phyloP scores from a whole-genome alignment of 2,797 vertebrate genomes.

The Gymnothorax reevesii region DNA sequence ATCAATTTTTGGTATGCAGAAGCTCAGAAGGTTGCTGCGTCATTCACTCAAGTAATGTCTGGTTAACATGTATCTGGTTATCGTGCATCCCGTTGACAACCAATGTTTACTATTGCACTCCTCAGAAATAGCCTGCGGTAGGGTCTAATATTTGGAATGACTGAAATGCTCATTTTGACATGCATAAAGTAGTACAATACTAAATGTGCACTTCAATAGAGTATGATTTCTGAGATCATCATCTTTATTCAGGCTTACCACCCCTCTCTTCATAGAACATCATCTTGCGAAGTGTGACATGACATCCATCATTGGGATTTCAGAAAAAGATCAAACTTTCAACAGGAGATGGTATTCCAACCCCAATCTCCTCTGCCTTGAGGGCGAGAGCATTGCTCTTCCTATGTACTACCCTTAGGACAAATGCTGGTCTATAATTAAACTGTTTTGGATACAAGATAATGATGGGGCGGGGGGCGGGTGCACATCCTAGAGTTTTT shows the following conservation, averaged over 20 bases:
- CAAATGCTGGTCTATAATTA: not conserved
- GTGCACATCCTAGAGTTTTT: not conserved
- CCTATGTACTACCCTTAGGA: conserved; percentile 2
- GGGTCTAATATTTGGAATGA: not conserved
- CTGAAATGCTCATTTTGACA: not conserved
- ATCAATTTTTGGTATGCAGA: not conserved
- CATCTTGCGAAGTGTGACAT: not conserved
- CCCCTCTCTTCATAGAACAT: not conserved
- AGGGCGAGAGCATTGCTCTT: not conserved
- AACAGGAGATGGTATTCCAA: conserved; percentile 10
- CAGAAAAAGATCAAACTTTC: conserved; percentile 20
- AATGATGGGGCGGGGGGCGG: not conserved
- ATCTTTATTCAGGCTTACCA: conserved; percentile 1
- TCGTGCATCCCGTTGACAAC: not conserved
- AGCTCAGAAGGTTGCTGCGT: not conserved
- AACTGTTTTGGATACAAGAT: not conserved
- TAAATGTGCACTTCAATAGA: not conserved
- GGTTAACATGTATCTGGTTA: not conserved
- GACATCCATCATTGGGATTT: conserved; percentile 22
- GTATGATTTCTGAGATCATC: conserved; percentile 2
- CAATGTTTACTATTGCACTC: not conserved
- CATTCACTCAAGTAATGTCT: not conserved
- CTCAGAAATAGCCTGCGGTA: not conserved
- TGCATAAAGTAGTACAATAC: not conserved
- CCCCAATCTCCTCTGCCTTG: not conserved